Evolutionary conservation across 2,888 invertebrate genomes (phyloP).

Genomic region (Hirtodrosophila cameraria): DNA sequence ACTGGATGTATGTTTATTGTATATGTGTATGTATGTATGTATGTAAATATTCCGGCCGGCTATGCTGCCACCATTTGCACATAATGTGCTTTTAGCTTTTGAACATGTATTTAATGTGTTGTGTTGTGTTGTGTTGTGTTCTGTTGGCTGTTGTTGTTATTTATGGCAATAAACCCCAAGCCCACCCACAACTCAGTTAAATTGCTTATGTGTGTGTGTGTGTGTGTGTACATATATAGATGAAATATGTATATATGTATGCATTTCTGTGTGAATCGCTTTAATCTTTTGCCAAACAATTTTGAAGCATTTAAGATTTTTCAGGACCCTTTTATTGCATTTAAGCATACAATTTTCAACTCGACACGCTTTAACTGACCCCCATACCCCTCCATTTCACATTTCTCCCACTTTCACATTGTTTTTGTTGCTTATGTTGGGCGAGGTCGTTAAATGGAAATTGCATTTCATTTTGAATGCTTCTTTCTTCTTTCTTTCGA

Average conservation of each 20-base stretch:
- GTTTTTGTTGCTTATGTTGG: constrained; percentile 47
- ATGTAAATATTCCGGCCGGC: constrained; percentile 48
- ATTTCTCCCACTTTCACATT: neutral
- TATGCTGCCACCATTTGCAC: constrained; percentile 32
- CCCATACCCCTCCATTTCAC: neutral
- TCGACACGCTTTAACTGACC: constrained; percentile 49
- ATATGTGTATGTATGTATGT: constrained; percentile 6
- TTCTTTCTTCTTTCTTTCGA: no score
- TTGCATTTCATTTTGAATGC: constrained; percentile 51
- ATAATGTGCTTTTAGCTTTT: constrained; percentile 53
- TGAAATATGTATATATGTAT: constrained; percentile 7
- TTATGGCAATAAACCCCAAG: constrained; percentile 72
- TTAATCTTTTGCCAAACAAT: constrained; percentile 71
- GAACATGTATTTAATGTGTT: constrained; percentile 60
- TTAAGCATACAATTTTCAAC: constrained; percentile 59
- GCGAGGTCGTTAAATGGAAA: constrained; percentile 54
- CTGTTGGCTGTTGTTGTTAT: constrained; percentile 59
- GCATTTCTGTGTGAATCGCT: constrained; percentile 42
- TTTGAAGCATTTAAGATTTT: constrained; percentile 71
- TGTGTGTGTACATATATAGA: constrained; percentile 11
- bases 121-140: constrained; percentile 62
- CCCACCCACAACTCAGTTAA: constrained; percentile 46
- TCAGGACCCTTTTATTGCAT: constrained; percentile 50
- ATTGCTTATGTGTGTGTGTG: constrained; percentile 52
- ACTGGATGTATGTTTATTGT: constrained; percentile 13